Conservation (phyloP, 2,113 vertebrate species). For the Pteruthius melanotis region DNA sequence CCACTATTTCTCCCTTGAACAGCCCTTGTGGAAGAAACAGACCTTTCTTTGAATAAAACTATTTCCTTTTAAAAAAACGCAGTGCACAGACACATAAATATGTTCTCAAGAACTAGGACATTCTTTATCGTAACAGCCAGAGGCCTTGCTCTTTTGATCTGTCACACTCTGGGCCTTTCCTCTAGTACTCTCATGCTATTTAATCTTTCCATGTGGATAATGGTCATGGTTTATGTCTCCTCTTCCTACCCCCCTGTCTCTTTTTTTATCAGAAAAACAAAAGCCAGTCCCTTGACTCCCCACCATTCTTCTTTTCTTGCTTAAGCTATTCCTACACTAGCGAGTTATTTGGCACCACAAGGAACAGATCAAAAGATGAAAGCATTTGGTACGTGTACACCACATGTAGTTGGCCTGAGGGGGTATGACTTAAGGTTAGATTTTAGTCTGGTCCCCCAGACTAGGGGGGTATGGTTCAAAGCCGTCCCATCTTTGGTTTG, state of each 20-base stretch:
- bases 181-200: neutral
- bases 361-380: neutral
- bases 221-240: neutral
- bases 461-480: neutral
- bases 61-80: slow-evolving; percentile 21
- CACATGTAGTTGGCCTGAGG: neutral
- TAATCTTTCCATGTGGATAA: slow-evolving; percentile 38
- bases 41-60: slow-evolving; percentile 54
- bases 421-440: neutral
- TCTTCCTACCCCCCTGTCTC: neutral
- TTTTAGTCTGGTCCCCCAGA: neutral
- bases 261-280: neutral
- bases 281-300: neutral
- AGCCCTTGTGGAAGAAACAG: slow-evolving; percentile 22
- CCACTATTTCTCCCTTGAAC: slow-evolving; percentile 5
- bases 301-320: neutral
- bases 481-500: neutral
- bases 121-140: slow-evolving; percentile 43
- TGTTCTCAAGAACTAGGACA: slow-evolving; percentile 41
- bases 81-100: neutral
- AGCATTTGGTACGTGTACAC: neutral
- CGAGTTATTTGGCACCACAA: neutral
- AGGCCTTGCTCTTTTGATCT: slow-evolving; percentile 61
- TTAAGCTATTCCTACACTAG: neutral
- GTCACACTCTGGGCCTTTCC: slow-evolving; percentile 30